Base-by-base conservation (phyloP, 2,113 vertebrate genomes). In the Calidris pygmaea region DNA sequence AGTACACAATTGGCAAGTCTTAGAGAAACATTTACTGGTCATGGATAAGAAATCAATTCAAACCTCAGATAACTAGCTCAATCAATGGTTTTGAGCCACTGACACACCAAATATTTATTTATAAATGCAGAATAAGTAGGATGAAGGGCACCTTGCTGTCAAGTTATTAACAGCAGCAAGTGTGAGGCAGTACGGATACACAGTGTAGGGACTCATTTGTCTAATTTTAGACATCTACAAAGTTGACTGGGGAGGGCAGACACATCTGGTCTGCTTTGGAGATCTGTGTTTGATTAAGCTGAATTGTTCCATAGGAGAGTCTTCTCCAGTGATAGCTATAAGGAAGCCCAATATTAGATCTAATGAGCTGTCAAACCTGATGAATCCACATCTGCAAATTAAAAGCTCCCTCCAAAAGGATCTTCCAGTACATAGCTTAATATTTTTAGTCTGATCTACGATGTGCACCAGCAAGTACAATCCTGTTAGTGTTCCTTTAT, bases 121-220 rank as follows among this genome's bases (percentile, higher is more conserved):
- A 93, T 85, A 95, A 93, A 91, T 37, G 84, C 76, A 78, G 70
- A 75, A 18, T 52, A 76, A 94, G 70, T 65, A 87, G 77, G 39
- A 95, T 32, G 73, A 97, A 97, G 93, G 94, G 87, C 94, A 97
- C 89, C 93, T 96, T 93, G 95, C 56, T 89, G 74, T 52, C 95
- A 95, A 82, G 73, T 94, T 88, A 90, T 67, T 91, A 94, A 72
- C 80, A 86, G 60, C 58, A 91, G 80, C 66, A 68, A 52, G 52
- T 48, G 60, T 10, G 76, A 94, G n/a, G 56, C 29, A 56, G 50
- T 74, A 41, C 8, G 50, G 83, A 84, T n/a, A 12, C 39, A 63
- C n/a, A 83, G 89, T 66, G 47, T 0, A 53, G 94, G 77, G 80
- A 82, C 73, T 87, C 43, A 63, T 95, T 79, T 89, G 70, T 85